Conservation (phyloP, 2,113 vertebrate species). For the Dendrocopos noguchii region DNA sequence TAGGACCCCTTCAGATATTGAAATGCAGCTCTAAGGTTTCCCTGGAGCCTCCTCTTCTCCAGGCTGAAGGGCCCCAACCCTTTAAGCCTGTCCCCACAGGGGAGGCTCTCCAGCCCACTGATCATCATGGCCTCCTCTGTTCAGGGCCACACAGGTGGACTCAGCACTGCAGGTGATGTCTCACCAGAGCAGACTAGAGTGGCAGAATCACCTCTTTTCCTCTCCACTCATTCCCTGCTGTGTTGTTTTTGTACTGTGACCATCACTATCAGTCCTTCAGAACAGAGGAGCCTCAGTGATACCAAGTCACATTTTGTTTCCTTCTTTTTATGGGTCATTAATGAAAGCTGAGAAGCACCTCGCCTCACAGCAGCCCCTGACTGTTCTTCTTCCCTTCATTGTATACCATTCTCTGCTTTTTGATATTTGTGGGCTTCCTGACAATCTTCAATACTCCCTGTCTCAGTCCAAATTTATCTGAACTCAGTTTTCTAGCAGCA, state of each 20-base stretch:
- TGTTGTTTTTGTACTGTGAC: neutral
- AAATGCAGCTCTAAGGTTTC: too few relatives aligned
- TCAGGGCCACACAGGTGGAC: too few relatives aligned
- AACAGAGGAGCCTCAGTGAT: neutral
- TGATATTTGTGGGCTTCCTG: neutral
- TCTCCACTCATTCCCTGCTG: neutral
- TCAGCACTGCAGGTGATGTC: too few relatives aligned
- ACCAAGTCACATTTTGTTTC: neutral
- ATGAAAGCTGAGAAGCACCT: neutral
- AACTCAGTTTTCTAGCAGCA: neutral
- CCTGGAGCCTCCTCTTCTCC: too few relatives aligned
- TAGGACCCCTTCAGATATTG: too few relatives aligned
- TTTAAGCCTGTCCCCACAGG: too few relatives aligned
- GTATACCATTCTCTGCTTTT: neutral
- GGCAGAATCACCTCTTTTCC: too few relatives aligned
- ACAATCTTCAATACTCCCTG: neutral
- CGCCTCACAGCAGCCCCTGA: neutral
- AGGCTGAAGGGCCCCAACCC: too few relatives aligned
- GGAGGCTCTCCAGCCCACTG: too few relatives aligned
- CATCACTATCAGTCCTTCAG: neutral
- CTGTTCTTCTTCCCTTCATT: neutral
- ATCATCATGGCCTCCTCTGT: too few relatives aligned
- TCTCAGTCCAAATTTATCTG: neutral
- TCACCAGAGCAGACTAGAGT: too few relatives aligned
- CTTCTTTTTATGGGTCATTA: neutral